Base-by-base conservation (phyloP, 2,113 vertebrate genomes). In the Balaenoptera acutorostrata region DNA sequence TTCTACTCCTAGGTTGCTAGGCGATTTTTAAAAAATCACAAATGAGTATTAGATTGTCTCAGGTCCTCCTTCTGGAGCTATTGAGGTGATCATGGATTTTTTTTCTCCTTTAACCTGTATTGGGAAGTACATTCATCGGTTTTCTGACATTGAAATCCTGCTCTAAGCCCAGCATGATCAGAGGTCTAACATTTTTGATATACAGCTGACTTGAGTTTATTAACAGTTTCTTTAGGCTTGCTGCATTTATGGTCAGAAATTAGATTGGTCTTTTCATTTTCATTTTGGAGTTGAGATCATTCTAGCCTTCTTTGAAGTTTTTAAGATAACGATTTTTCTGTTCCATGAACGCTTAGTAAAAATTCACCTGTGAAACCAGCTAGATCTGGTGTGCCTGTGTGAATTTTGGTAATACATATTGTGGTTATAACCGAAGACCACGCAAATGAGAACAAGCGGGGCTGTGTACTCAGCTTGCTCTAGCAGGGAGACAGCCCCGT, bases 371-470 rank as follows among this genome's bases (percentile, higher is more conserved):
- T 75, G 27, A 89, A n/a, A 17, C 39, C 57, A 36, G 86, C 20
- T 4, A 33, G 49, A 55, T 33, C 64, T 20, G 68, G 36, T 14
- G 36, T 52, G 83, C 14, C n/a, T 41, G 27, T 52, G 44, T 23
- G 88, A 41, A 5, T 52, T 41, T 15, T 2, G 36, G 27, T 14
- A 21, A 33, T 31, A 36, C 1, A 8, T 10, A 41, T 18, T 33
- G 85, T 41, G 52, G 68, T 39, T 3, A 4, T 27, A 52, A 36
- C 33, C 3, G 2, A 49, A 17, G 69, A 18, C 31, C 29, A 2
- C 1, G 18, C 3, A 5, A 7, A 21, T 0, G 10, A 33, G 68
- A 5, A 69, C 64, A 9, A 11, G 36, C 3, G 69, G 20, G 39
- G 55, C 55, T 17, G 10, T 9, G 36, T 2, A 0, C 41, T 27